A percentile compares a stretch with the other conserved stretches of the same genome.
These are phyloP conservation scores for Priocnemis perturbator DNA, from an alignment of 2,888 invertebrate genomes.

Conservation along the genomic window DNA sequence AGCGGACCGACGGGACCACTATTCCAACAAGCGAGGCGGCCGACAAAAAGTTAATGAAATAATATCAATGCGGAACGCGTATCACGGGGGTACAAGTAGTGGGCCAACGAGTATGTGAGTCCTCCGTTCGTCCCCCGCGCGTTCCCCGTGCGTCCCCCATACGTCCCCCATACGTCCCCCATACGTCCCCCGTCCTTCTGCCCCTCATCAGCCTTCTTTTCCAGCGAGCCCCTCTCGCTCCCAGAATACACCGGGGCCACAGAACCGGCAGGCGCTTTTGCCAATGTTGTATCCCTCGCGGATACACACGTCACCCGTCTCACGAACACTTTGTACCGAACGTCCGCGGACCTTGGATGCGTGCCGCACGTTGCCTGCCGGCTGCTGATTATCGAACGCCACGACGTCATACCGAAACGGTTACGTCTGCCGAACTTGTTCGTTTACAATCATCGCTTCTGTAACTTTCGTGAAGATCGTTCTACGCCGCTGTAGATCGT, in stretches of 20 bases:
- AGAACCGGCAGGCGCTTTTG: constrained; percentile 33
- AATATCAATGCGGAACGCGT: constrained; percentile 74
- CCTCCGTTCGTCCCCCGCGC: constrained; percentile 36
- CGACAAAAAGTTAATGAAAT: constrained; percentile 74
- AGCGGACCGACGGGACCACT: constrained; percentile 58
- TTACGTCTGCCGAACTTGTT: too few relatives aligned
- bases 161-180: too few relatives aligned
- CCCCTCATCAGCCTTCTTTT: constrained; percentile 33
- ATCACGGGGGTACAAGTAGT: constrained; percentile 71
- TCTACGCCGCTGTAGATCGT: too few relatives aligned
- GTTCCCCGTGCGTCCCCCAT: constrained; percentile 43
- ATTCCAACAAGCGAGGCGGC: constrained; percentile 60
- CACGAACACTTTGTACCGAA: too few relatives aligned
- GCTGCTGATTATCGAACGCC: too few relatives aligned
- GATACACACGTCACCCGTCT: background rate
- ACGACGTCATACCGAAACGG: too few relatives aligned
- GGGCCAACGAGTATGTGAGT: constrained; percentile 66
- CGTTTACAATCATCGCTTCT: too few relatives aligned
- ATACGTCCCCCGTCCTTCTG: constrained; percentile 23
- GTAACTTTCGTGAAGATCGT: too few relatives aligned
- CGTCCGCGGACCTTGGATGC: too few relatives aligned
- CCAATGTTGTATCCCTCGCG: constrained; percentile 17
- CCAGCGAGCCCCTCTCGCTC: constrained; percentile 19
- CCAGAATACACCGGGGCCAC: constrained; percentile 30
- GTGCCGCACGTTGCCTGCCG: too few relatives aligned